Evolutionary conservation across 2,113 vertebrate genomes (phyloP), one percentile per base, ranked within the genome.

Genomic region (Elephantulus edwardii): DNA sequence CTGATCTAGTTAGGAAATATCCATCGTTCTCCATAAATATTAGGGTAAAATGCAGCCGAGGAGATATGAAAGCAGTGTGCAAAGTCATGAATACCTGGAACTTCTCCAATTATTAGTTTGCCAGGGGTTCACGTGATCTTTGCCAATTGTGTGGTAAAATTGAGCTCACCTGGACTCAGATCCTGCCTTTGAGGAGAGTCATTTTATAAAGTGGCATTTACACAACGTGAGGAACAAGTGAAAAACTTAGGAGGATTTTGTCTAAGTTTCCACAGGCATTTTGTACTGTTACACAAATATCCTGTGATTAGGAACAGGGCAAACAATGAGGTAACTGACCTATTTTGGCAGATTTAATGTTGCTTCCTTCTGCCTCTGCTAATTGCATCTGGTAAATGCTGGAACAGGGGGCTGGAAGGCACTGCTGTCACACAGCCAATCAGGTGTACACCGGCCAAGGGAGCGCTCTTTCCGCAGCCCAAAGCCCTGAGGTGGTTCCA

Each of bases 321-420:
- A 87, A 84, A 58, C 87, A 72, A 83, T 80, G 72, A 94, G 30
- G 79, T 89, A 89, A 71, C 54, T 90, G 88, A 84, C 62, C 74
- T 86, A 68, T 89, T 94, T 94, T 89, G 89, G 83, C 81, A 79
- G 83, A 87, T 80, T 91, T 60, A 64, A 81, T 30, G 35, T 56
- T 70, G 58, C 44, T 89, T 93, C 80, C 56, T 89, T 95, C 62
- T 82, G 81, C 88, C 42, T 86, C 62, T 88, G 66, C 74, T 95
- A 93, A 96, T 92, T 95, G 92, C 44, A 82, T 90, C 83, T 94
- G 50, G 80, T 79, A 64, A 90, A 70, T 40, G 50, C 54, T 77
- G 50, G 90, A 90, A 75, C 74, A 90, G 35, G 83, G 17, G 19
- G 54, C 88, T 92, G 83, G 89, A 95, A 96, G 89, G 62, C 80